These are phyloP conservation scores for Emmelina monodactyla DNA, from an alignment of 2,888 invertebrate genomes.

Conservation along the genomic window DNA sequence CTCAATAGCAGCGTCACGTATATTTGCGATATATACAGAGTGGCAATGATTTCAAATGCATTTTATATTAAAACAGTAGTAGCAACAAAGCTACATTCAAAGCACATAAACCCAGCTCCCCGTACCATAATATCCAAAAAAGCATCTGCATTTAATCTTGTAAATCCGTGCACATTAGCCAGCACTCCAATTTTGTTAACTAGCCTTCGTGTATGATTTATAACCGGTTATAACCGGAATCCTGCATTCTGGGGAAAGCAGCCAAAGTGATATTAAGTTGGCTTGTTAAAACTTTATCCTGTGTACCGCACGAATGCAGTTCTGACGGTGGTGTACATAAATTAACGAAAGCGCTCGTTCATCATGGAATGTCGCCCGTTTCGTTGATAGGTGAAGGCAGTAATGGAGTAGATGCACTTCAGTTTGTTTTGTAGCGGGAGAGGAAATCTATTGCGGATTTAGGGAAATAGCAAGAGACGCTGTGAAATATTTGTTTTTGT, in stretches of 20 bases:
- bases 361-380: slow-evolving; percentile 28
- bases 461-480: too few relatives aligned
- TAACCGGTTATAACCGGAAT: slow-evolving; percentile 56
- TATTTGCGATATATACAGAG: too few relatives aligned
- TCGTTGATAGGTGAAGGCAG: slow-evolving; percentile 16
- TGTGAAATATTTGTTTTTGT: too few relatives aligned
- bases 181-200: slow-evolving; percentile 53
- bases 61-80: too few relatives aligned
- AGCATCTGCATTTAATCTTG: slow-evolving; percentile 1
- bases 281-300: slow-evolving; percentile 62
- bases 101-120: too few relatives aligned
- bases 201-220: slow-evolving; percentile 62
- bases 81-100: too few relatives aligned
- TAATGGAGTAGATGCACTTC: neutral
- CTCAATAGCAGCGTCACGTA: too few relatives aligned
- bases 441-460: too few relatives aligned
- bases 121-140: too few relatives aligned
- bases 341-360: slow-evolving; percentile 30
- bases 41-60: too few relatives aligned
- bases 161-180: slow-evolving; percentile 21
- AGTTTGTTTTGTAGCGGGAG: slow-evolving; percentile 1
- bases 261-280: slow-evolving; percentile 67
- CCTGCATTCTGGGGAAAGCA: slow-evolving; percentile 47
- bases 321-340: slow-evolving; percentile 14
- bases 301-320: slow-evolving; percentile 45